Base-by-base conservation (phyloP, 2,113 vertebrate species). In the Perca flavescens region DNA sequence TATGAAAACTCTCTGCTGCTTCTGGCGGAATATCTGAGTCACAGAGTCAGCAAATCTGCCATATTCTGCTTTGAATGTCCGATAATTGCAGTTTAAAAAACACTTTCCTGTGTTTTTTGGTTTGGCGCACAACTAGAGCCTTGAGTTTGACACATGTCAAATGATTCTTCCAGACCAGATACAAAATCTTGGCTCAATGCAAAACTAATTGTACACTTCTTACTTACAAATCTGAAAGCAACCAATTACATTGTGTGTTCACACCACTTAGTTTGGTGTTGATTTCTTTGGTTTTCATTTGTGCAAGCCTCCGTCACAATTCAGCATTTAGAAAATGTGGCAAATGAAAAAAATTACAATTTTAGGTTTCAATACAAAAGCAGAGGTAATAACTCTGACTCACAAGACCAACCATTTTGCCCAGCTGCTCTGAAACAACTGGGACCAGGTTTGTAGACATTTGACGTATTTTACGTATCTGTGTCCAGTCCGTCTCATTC, bases 111-210 rank as follows among this genome's bases (percentile, higher is more conserved):
- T 28, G 28, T 28, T 28, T 28, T 28, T 28, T 28, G 28, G 28
- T 28, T 28, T 28, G 28, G 28, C 28, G 28, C 28, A 28, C 28
- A 28, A 28, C 28, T 28, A 28, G 28, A 28, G 28, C 28, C 28
- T 28, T 28, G 28, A 28, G 28, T 28, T 28, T 28, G 28, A 28
- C 28, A 28, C 28, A 28, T 28, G 28, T 28, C 28, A 28, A 28
- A 28, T 12, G 13, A 21, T 57, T 80, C 52, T 25, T 77, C 57
- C 53, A 58, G 46, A 57, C 12, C 34, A 50, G 82, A 82, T 61
- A 46, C 49, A 62, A 16, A 73, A 22, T 28, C 13, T 21, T 54
- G 62, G 56, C 67, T 66, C 0, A 16, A 14, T 70, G 28, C 53
- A 16, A 71, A 58, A 13, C 49, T 25, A 10, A 40, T 17, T 1